Evolutionary conservation across 2,888 invertebrate genomes (phyloP).

Genomic region (Augiades crinisus): DNA sequence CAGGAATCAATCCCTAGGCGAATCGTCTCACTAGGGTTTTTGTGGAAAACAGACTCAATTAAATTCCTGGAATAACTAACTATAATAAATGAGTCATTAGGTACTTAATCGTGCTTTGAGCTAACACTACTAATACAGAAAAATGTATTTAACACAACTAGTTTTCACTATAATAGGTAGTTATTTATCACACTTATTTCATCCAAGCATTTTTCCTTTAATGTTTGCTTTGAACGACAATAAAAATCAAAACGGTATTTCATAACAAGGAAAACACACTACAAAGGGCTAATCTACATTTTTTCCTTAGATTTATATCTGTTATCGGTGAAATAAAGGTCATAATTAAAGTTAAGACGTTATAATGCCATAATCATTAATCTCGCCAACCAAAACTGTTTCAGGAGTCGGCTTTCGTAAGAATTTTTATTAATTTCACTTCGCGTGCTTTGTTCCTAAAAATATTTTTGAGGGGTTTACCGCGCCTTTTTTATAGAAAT

Average conservation of each 20-base stretch:
- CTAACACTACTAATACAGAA: too few species aligned
- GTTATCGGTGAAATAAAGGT: slow-evolving; percentile 37
- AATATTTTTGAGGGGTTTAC: slow-evolving; percentile 5
- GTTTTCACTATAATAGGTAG: neutral
- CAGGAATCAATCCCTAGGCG: too few species aligned
- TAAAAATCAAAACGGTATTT: too few species aligned
- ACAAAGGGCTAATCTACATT: slow-evolving; percentile 35
- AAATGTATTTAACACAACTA: too few species aligned
- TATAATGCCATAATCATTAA: slow-evolving; percentile 42
- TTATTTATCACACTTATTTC: neutral
- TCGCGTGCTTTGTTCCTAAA: slow-evolving; percentile 13
- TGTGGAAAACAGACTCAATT: too few species aligned
- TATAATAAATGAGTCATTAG: neutral
- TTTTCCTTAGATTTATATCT: slow-evolving; percentile 36
- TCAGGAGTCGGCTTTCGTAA: slow-evolving; percentile 32
- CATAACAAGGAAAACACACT: slow-evolving; percentile 11
- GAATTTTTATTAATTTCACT: slow-evolving; percentile 36
- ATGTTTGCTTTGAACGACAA: neutral
- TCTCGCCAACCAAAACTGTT: slow-evolving; percentile 38
- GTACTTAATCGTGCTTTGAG: neutral
- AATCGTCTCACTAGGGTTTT: too few species aligned
- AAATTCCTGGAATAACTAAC: too few species aligned
- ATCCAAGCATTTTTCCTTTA: slow-evolving; percentile 1
- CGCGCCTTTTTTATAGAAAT: slow-evolving; percentile 1
- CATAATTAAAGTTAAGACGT: slow-evolving; percentile 41